Conservation (phyloP, 2,888 invertebrate species). For the Stenotaenia linearis region DNA sequence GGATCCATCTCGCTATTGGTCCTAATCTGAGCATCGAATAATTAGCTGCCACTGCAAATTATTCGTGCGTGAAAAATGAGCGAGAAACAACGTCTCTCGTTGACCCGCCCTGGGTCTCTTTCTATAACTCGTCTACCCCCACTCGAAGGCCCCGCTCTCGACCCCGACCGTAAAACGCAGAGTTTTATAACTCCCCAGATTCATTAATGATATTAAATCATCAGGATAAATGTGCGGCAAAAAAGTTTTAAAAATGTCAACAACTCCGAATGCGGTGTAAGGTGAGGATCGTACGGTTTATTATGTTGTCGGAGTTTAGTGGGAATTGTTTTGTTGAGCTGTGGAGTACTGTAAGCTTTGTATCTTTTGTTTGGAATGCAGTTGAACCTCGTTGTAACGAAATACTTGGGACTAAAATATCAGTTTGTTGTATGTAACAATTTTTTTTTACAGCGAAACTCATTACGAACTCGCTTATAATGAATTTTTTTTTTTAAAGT, state of each 20-base stretch:
- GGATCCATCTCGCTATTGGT: conserved; percentile 11
- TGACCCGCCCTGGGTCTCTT: not conserved
- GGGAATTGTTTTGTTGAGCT: no score
- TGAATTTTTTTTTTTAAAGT: no score
- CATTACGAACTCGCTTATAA: no score
- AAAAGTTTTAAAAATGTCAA: not conserved
- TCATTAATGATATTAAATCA: not conserved
- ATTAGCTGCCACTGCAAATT: conserved; percentile 23
- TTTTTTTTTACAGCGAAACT: no score
- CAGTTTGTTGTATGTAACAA: no score
- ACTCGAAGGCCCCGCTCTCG: not conserved
- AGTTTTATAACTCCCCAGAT: not conserved
- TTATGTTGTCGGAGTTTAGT: no score
- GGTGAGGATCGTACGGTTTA: no score
- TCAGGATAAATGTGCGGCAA: not conserved
- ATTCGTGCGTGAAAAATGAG: conserved; percentile 3
- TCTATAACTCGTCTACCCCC: not conserved
- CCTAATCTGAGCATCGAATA: conserved; percentile 24
- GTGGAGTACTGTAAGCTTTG: no score
- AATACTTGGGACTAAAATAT: no score
- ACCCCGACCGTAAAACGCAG: not conserved
- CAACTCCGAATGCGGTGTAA: not conserved
- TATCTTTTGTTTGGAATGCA: no score
- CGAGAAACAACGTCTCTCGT: not conserved
- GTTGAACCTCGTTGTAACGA: no score